These are phyloP conservation scores for Manis javanica DNA, from an alignment of 2,797 vertebrate genomes.

Conservation along the genomic window DNA sequence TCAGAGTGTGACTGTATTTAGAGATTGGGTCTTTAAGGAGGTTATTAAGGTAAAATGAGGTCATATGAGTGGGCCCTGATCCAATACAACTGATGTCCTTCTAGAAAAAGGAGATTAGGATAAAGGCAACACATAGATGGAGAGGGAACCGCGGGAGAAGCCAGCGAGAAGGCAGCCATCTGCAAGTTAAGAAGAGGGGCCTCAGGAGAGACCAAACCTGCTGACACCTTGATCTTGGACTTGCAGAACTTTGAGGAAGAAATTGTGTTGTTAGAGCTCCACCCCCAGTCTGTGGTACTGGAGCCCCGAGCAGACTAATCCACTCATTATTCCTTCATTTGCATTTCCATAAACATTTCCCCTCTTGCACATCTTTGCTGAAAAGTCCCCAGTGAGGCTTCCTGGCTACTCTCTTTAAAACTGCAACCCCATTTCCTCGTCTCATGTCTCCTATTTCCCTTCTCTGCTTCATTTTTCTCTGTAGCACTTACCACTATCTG, in stretches of 20 bases:
- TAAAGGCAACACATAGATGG: accelerated
- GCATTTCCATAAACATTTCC: accelerated
- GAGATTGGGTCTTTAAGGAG: not conserved
- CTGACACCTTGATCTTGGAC: not conserved
- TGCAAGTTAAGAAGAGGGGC: not conserved
- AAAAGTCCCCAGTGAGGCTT: not conserved
- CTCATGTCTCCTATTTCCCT: not conserved
- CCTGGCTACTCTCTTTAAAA: not conserved
- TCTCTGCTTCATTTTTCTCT: not conserved
- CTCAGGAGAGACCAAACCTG: not conserved
- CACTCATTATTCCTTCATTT: too few species aligned
- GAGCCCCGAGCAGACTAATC: too few species aligned
- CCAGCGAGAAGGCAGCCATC: accelerated
- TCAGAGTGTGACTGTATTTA: not conserved
- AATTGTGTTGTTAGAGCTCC: accelerated
- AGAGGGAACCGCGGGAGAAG: accelerated
- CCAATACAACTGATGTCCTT: not conserved
- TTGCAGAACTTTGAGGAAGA: not conserved
- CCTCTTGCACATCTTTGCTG: not conserved
- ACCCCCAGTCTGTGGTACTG: not conserved
- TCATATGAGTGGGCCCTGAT: not conserved
- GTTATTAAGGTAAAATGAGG: not conserved
- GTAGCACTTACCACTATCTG: not conserved
- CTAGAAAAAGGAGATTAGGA: not conserved
- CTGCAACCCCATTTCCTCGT: not conserved